Conservation (phyloP, 2,888 invertebrate species). For the Danaus chrysippus region DNA sequence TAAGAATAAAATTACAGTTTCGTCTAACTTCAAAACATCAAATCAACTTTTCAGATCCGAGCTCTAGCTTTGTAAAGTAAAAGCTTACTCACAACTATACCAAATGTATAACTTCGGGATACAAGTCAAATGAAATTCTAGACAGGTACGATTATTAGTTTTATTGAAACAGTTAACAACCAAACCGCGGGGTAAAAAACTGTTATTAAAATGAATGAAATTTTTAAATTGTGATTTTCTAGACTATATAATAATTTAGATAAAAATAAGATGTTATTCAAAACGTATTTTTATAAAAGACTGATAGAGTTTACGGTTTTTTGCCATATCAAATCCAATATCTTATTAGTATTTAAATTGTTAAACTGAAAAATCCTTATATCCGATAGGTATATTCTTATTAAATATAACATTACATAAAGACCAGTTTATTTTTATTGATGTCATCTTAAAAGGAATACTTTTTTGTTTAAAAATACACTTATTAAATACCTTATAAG, state of each 20-base stretch:
- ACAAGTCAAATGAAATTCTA: slow-evolving; percentile 24
- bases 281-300: slow-evolving; percentile 50
- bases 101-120: slow-evolving; percentile 19
- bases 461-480: too few species aligned
- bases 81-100: slow-evolving; percentile 19
- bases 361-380: slow-evolving; percentile 10
- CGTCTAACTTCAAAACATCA: slow-evolving; percentile 16
- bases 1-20: slow-evolving; percentile 1
- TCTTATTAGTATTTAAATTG: slow-evolving; percentile 21
- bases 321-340: slow-evolving; percentile 64
- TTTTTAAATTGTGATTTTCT: slow-evolving; percentile 9
- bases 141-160: slow-evolving; percentile 19
- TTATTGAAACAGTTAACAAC: slow-evolving; percentile 23
- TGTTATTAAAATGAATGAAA: slow-evolving; percentile 12
- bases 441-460: too few species aligned
- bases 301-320: slow-evolving; percentile 71
- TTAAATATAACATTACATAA: too few species aligned
- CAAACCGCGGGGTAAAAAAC: slow-evolving; percentile 6
- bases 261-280: slow-evolving; percentile 18
- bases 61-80: slow-evolving; percentile 17
- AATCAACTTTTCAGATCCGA: slow-evolving; percentile 18
- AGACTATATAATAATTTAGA: slow-evolving; percentile 1
- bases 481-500: too few species aligned
- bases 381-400: too few species aligned
- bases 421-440: not conserved